Evolutionary conservation across 2,113 vertebrate genomes (phyloP).

Genomic region (Tachycineta bicolor): DNA sequence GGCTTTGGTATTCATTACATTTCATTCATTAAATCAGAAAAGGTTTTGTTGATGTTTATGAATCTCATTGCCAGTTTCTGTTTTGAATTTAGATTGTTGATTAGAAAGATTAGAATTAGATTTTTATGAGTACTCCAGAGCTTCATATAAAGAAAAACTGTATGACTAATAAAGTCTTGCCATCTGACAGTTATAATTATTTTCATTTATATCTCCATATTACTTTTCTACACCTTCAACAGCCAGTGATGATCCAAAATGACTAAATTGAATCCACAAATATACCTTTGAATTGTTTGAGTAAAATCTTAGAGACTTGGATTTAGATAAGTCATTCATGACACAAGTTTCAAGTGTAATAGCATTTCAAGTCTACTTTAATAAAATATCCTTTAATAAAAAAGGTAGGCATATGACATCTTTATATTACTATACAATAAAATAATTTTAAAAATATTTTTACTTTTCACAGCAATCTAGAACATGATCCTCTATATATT

Average conservation of each 20-base stretch:
- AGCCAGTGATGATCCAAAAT: not conserved
- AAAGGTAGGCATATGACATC: not conserved
- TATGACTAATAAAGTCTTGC: not conserved
- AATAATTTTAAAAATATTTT: not conserved
- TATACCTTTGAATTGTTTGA: not conserved
- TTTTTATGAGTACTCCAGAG: not conserved
- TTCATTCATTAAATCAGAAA: not conserved
- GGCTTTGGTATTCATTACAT: not conserved
- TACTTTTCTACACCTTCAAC: not conserved
- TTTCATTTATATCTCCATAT: not conserved
- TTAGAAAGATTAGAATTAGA: not conserved
- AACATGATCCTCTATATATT: constrained; percentile 92
- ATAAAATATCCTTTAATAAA: not conserved
- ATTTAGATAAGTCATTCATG: not conserved
- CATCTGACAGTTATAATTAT: not conserved
- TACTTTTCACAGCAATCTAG: constrained; percentile 82
- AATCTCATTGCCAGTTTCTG: not conserved
- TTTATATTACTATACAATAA: not conserved
- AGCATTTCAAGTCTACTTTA: not conserved
- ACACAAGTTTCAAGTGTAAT: not conserved
- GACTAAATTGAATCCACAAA: not conserved
- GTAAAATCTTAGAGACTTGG: not conserved
- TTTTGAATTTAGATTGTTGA: not conserved
- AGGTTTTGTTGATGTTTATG: not conserved
- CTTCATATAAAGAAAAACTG: not conserved